A percentile compares a stretch with the other conserved stretches of the same genome.
Evolutionary conservation across 2,797 vertebrate genomes (phyloP).

Genomic region (Anas flavirostris): DNA sequence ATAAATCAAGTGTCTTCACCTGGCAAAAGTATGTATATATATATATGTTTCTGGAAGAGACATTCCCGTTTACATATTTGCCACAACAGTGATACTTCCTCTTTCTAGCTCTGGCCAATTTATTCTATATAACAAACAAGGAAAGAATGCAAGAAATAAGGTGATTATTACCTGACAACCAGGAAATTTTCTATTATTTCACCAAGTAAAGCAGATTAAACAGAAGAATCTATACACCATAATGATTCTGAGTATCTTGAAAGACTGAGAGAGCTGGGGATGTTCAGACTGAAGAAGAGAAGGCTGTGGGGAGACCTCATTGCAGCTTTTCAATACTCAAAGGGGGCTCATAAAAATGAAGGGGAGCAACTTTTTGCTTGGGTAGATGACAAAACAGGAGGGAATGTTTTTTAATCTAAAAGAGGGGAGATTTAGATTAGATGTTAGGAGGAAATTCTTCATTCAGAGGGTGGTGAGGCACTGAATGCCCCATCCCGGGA

Average conservation of each 20-base stretch:
- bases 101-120: neutral
- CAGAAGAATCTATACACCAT: neutral
- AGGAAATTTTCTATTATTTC: neutral
- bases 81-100: neutral
- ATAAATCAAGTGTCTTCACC: neutral
- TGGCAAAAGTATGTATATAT: neutral
- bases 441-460: no score
- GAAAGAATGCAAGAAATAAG: neutral
- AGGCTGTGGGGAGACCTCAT: no score
- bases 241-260: neutral
- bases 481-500: no score
- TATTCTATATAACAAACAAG: neutral
- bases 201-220: neutral
- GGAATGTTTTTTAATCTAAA: no score
- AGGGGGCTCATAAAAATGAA: no score
- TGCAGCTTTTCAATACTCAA: no score
- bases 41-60: neutral
- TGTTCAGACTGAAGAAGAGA: no score
- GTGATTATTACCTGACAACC: neutral
- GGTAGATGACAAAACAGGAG: no score
- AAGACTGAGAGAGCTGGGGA: no score
- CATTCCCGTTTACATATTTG: neutral
- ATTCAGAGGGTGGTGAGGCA: no score
- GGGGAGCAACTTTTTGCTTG: no score
- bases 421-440: no score